Conservation (phyloP, 2,888 invertebrate species). For the Drosophila fungiperda region DNA sequence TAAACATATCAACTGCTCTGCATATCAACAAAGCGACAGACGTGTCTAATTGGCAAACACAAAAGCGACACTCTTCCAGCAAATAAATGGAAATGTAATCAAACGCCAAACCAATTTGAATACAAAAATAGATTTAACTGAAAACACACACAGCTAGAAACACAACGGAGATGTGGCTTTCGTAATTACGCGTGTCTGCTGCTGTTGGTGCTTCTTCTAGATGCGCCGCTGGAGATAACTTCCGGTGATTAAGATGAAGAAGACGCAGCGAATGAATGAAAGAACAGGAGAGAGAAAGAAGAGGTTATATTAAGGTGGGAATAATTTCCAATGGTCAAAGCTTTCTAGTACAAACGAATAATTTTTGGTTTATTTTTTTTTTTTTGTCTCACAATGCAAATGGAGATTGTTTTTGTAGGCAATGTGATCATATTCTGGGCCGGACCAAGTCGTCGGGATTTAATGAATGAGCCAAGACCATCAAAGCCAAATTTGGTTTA, state of each 20-base stretch:
- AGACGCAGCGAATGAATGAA: conserved; percentile 41
- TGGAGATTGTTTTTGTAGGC: conserved; percentile 67
- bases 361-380: neutral
- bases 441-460: conserved; percentile 37
- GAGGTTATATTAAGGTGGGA: conserved; percentile 67
- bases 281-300: conserved; percentile 19
- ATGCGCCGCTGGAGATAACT: conserved; percentile 60
- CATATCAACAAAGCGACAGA: conserved; percentile 40
- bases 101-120: conserved; percentile 60
- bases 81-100: conserved; percentile 55
- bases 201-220: conserved; percentile 23
- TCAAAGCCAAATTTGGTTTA: conserved; percentile 62
- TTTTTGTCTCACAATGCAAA: conserved; percentile 64
- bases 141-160: conserved; percentile 44
- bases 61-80: conserved; percentile 28
- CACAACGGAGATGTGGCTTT: conserved; percentile 39
- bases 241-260: conserved; percentile 71
- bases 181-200: conserved; percentile 70
- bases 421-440: conserved; percentile 56
- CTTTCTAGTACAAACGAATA: conserved; percentile 58
- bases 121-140: conserved; percentile 62
- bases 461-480: conserved; percentile 69
- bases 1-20: conserved; percentile 17
- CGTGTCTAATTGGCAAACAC: conserved; percentile 66
- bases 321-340: conserved; percentile 57